Evolutionary conservation across 2,113 vertebrate species (phyloP), one percentile per base, ranked within the genome.

Genomic region (Dinomys branickii): DNA sequence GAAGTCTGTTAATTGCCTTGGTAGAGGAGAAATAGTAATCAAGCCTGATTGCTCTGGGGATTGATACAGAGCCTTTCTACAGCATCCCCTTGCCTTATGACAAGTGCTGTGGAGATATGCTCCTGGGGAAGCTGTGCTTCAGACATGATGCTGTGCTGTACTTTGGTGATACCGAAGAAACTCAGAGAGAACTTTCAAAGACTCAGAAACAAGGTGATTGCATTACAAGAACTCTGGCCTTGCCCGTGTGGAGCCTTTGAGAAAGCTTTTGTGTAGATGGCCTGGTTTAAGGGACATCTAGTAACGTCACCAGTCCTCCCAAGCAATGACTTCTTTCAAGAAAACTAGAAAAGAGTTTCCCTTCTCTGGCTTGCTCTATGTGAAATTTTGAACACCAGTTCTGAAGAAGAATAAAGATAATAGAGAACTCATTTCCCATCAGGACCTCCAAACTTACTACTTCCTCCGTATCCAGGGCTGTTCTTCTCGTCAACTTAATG

Each of bases 281-380:
- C 12, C 30, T 90, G 13, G 30, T 92, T 87, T 87, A 19, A 67
- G 35, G 54, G 19, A 54, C 41, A 80, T 86, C n/a, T 83, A 30
- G 19, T 52, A 80, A 58, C 63, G 22, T 44, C 38, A 80, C 33
- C 30, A 50, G 13, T 59, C 54, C 56, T 59, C 77, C 6, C 13
- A 75, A 75, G 44, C n/a, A 73, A 81, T 52, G 33, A 50, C 4
- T 73, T 38, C 10, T 94, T 92, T 94, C n/a, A 87, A 94, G 81
- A 50, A 59, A 9, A 61, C 30, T n/a, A 17, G 65, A 75, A 28
- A 56, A 94, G n/a, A 90, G n/a, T 35, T 52, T 85, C n/a, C 38
- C 11, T 61, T 63, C 38, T 91, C 30, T 7, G 67, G 38, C n/a
- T 85, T 95, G 13, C 26, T 89, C 87, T 65, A 35, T 91, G 24